Evolutionary conservation across 2,888 invertebrate genomes (phyloP).

Genomic region (Rotaria macrura): DNA sequence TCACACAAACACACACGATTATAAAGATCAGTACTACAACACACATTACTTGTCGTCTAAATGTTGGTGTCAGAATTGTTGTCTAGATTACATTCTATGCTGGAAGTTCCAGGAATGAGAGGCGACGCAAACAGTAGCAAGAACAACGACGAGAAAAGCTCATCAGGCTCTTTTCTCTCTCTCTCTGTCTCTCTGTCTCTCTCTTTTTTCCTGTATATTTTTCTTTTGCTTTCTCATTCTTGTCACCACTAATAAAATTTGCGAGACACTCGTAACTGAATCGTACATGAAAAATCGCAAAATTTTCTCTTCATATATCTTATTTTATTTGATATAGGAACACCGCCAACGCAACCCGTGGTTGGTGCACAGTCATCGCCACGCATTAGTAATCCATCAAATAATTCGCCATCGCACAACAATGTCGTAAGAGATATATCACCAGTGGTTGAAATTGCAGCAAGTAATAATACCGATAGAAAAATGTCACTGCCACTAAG

Average conservation of each 20-base stretch:
- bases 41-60: background rate
- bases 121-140: background rate
- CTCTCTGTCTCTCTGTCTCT: no score
- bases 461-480: background rate
- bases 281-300: background rate
- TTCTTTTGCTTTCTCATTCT: background rate
- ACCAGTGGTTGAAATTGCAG: background rate
- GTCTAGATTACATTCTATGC: background rate
- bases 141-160: background rate
- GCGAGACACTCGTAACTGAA: background rate
- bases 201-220: background rate
- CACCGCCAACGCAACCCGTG: background rate
- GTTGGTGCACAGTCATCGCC: background rate
- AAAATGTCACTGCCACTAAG: constrained; percentile 17
- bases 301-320: background rate
- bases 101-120: background rate
- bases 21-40: background rate
- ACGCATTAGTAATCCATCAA: background rate
- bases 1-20: background rate
- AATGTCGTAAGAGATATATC: background rate
- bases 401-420: background rate
- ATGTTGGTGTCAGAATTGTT: background rate
- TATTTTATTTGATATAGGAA: background rate
- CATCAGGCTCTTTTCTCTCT: background rate
- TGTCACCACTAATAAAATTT: background rate